Conservation (phyloP, 2,113 vertebrate genomes). For the Myotis lucifugus region DNA sequence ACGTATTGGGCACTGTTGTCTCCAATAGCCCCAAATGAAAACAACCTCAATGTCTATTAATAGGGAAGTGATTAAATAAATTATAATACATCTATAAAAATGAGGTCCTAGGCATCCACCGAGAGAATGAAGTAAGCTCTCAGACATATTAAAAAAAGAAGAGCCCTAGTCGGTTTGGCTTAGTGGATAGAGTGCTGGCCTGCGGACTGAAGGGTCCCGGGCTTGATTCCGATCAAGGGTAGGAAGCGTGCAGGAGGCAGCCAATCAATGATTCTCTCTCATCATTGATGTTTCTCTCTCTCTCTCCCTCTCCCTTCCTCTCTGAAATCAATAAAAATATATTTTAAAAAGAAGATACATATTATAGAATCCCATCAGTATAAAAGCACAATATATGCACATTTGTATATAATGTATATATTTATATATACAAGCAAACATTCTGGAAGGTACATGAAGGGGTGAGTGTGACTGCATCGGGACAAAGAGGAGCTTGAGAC, state of each 20-base stretch:
- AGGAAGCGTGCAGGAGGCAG: too few relatives aligned
- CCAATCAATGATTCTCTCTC: too few relatives aligned
- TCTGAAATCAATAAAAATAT: too few relatives aligned
- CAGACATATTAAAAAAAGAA: neutral
- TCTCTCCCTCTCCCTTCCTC: too few relatives aligned
- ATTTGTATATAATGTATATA: neutral
- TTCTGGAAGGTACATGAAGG: neutral
- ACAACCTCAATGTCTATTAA: neutral
- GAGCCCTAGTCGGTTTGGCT: neutral
- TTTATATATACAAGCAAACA: neutral
- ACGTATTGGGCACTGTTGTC: neutral
- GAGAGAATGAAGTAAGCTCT: slow-evolving; percentile 9
- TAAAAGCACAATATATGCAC: neutral
- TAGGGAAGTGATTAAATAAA: neutral
- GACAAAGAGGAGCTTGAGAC: neutral
- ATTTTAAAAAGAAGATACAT: neutral
- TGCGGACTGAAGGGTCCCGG: too few relatives aligned
- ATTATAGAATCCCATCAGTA: neutral
- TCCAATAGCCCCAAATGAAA: neutral
- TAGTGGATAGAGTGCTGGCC: too few relatives aligned
- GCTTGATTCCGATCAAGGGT: too few relatives aligned
- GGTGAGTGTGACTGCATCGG: neutral
- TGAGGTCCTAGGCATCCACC: neutral
- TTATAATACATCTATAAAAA: neutral
- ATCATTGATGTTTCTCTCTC: too few relatives aligned